Conservation (phyloP, 2,888 invertebrate species). For the Agrochola circellaris region DNA sequence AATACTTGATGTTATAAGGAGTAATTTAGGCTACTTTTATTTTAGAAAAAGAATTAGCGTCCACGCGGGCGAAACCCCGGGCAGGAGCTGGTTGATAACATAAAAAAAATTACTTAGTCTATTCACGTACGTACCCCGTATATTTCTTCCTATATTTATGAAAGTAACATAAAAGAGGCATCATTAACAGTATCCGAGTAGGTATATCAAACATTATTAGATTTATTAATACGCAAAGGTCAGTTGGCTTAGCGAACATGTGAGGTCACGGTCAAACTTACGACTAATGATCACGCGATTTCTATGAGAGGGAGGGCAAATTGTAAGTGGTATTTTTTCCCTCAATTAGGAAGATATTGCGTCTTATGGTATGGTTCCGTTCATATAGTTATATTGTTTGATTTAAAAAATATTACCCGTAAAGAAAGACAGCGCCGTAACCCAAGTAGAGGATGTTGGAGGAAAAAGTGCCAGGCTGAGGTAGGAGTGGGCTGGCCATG, state of each 20-base stretch:
- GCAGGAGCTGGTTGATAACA: too few relatives aligned
- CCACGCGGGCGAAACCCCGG: too few relatives aligned
- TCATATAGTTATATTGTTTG: neutral
- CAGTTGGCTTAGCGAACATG: constrained; percentile 57
- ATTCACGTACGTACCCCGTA: neutral
- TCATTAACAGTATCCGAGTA: constrained; percentile 45
- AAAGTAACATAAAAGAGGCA: constrained; percentile 21
- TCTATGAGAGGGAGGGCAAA: constrained; percentile 2
- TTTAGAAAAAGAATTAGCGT: too few relatives aligned
- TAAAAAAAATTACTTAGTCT: neutral
- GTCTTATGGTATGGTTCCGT: neutral
- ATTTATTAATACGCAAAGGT: constrained; percentile 61
- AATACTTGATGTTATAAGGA: too few relatives aligned
- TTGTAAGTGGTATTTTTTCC: neutral
- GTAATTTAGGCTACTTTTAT: too few relatives aligned
- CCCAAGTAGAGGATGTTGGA: neutral
- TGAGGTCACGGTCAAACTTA: constrained; percentile 44
- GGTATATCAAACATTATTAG: constrained; percentile 53
- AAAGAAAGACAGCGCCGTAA: neutral
- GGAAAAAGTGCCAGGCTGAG: neutral
- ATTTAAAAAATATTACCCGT: neutral
- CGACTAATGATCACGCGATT: constrained; percentile 48
- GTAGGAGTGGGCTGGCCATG: neutral
- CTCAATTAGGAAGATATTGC: neutral
- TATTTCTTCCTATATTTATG: constrained; percentile 14